A percentile compares a stretch with the other conserved stretches of the same genome.
Evolutionary conservation across 2,888 invertebrate species (phyloP).

Genomic region (Drosophila multiciliata): DNA sequence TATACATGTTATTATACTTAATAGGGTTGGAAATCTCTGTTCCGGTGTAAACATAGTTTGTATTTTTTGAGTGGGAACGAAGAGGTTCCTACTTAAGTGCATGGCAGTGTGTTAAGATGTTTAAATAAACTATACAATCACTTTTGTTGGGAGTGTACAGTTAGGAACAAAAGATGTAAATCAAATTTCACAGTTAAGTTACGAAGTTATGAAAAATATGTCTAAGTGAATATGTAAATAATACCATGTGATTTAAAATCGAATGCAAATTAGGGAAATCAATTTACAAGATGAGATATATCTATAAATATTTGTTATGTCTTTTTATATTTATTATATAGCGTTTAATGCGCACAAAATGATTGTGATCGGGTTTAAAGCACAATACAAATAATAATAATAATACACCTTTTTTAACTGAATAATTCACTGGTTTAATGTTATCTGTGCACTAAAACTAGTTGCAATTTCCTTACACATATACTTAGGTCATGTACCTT

Average conservation of each 20-base stretch:
- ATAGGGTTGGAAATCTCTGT: neutral
- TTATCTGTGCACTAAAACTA: constrained; percentile 50
- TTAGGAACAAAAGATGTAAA: constrained; percentile 16
- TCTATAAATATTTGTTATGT: constrained; percentile 1
- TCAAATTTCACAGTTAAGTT: constrained; percentile 4
- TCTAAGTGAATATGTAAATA: neutral
- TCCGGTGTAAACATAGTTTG: neutral
- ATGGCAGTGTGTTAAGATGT: constrained; percentile 14
- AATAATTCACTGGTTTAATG: constrained; percentile 8
- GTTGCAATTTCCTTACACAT: constrained; percentile 40
- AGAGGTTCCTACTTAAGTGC: neutral
- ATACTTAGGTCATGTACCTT: constrained; percentile 4
- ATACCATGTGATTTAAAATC: constrained; percentile 1
- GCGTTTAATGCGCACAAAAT: neutral
- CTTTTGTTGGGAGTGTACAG: constrained; percentile 1
- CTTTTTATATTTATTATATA: constrained; percentile 1
- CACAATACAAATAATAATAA: neutral
- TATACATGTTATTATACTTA: neutral
- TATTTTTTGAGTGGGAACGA: neutral
- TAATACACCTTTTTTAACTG: constrained; percentile 2
- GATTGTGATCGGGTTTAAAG: neutral
- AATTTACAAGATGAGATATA: neutral
- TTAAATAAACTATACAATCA: constrained; percentile 7
- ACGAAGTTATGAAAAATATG: neutral
- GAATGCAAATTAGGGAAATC: neutral